phyloP scores from a whole-genome alignment of 2,888 invertebrate genomes.

The Trissoscelio sp. region DNA sequence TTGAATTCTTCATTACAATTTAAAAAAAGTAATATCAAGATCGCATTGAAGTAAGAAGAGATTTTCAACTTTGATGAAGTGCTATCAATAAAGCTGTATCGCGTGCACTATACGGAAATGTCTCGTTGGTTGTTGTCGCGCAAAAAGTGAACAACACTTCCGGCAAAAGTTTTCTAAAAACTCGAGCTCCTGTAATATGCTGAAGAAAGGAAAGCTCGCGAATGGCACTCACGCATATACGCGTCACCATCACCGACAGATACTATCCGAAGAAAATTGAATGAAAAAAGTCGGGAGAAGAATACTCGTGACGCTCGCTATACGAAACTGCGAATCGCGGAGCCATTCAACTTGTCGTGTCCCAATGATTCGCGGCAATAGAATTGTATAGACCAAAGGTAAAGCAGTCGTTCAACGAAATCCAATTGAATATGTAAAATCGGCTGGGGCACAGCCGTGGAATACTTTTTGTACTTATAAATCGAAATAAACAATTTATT shows the following conservation, averaged over 20 bases:
- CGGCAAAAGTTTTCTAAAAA: constrained; percentile 49
- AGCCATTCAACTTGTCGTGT: constrained; percentile 46
- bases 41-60: constrained; percentile 9
- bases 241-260: constrained; percentile 50
- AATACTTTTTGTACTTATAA: constrained; percentile 31
- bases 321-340: constrained; percentile 41
- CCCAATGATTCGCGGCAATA: constrained; percentile 58
- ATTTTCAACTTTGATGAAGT: constrained; percentile 37
- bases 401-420: constrained; percentile 52
- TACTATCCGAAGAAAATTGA: constrained; percentile 60
- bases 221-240: constrained; percentile 56
- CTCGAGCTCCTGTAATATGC: constrained; percentile 41
- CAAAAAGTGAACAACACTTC: constrained; percentile 45
- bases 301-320: constrained; percentile 49
- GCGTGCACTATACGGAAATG: constrained; percentile 4
- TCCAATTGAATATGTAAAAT: constrained; percentile 57
- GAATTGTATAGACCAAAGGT: constrained; percentile 56
- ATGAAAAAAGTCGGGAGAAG: constrained; percentile 58
- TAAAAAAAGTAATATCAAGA: constrained; percentile 29
- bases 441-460: constrained; percentile 43
- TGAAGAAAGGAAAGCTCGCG: constrained; percentile 49
- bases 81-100: constrained; percentile 32
- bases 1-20: no score
- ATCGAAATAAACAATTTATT: no score
- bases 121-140: constrained; percentile 26